phyloP scores from a whole-genome alignment of 1,140 invertebrate genomes.

The Drosophila orena region DNA sequence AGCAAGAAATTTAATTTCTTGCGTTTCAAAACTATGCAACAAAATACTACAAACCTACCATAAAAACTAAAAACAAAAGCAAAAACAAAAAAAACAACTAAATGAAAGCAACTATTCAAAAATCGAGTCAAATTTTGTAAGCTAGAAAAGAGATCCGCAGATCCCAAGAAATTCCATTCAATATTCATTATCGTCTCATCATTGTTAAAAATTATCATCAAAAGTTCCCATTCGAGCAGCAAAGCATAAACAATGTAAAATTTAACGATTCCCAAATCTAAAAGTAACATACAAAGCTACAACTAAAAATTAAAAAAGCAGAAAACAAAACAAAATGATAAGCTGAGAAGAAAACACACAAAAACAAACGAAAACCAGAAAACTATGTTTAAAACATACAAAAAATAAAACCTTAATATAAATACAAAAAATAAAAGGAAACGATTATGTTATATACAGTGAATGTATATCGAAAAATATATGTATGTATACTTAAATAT shows the following conservation, averaged over 20 bases:
- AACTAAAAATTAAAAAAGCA: constrained; percentile 12
- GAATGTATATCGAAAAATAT: constrained; percentile 54
- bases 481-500: constrained; percentile 64
- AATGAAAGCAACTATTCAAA: constrained; percentile 18
- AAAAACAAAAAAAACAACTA: constrained; percentile 15
- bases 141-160: constrained; percentile 5
- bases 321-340: constrained; percentile 16
- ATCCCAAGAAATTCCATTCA: constrained; percentile 15
- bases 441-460: constrained; percentile 52
- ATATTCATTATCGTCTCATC: background rate
- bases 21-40: constrained; percentile 40
- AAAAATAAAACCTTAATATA: constrained; percentile 35
- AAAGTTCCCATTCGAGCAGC: constrained; percentile 41
- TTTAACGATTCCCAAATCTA: constrained; percentile 65
- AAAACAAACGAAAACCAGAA: constrained; percentile 14
- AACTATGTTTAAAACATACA: constrained; percentile 75
- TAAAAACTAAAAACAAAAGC: constrained; percentile 2
- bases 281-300: constrained; percentile 21
- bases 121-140: constrained; percentile 35
- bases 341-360: background rate
- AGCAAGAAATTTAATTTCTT: constrained; percentile 79
- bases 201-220: constrained; percentile 21
- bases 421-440: constrained; percentile 18
- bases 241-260: constrained; percentile 46
- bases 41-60: constrained; percentile 3